Base-by-base conservation (phyloP, 2,797 vertebrate species). In the Natrix natrix region DNA sequence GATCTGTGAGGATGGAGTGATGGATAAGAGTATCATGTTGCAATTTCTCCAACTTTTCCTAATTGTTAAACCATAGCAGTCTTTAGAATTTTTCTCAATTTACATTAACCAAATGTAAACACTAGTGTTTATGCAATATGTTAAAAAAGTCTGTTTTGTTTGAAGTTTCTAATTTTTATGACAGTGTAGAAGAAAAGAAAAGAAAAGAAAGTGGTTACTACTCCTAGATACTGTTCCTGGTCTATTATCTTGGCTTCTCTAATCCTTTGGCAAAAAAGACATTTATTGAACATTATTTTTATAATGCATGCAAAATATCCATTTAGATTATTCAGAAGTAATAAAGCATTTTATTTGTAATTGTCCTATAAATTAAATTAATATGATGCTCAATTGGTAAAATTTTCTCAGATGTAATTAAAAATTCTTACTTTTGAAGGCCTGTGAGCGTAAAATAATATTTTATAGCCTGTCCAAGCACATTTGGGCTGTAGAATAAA, bases 401-500 rank as follows among this genome's bases (percentile, higher is more conserved):
- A 11, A 14, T 54, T 8, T 92, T 2, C 17, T 86, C 78, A 78
- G 13, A 22, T 1, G 1, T 86, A 20, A 55, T 55, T 54, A 17
- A 55, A 87, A 54, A 54, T 16, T 78, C 63, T 69, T 32, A 32
- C 13, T 37, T 74, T 74, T 61, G 20, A 59, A 90, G 91, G 7
- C 59, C 61, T 91, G 91, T 74, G 20, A 83, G 52, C 83, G 8
- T 8, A 90, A 17, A 60, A 92, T 89, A 89, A 90, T 93, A 28
- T 88, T 93, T 93, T 94, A 24, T 48, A 94, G 7, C 22, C 87
- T 94, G 22, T 91, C 91, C 2, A 74, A 93, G 92, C 56, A 0
- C 28, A 56, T 66, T 86, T 95, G 60, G 37, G 87, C 48, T 86
- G 26, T 55, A 52, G 87, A 56, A 89, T 24, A 94, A 93, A 94